Percentiles rank a stretch among this genome's conserved stretches.
phyloP scores from a whole-genome alignment of 2,888 invertebrate species.

The Dasysyrphus tricinctus region DNA sequence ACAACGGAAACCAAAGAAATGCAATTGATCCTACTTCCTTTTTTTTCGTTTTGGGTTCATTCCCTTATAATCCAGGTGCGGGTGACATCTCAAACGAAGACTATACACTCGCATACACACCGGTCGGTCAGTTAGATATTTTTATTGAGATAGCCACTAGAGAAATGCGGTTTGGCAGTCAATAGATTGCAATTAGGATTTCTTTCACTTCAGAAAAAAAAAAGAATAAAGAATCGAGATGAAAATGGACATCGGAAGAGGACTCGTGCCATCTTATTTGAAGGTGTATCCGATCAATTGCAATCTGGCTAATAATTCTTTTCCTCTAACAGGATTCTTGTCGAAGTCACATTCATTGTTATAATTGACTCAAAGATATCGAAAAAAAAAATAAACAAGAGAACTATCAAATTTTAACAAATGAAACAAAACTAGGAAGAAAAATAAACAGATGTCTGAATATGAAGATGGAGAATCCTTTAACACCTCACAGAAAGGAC shows the following conservation, averaged over 20 bases:
- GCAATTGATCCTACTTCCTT: slow-evolving; percentile 67
- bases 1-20: slow-evolving; percentile 61
- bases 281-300: slow-evolving; percentile 58
- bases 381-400: slow-evolving; percentile 5
- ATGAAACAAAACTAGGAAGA: slow-evolving; percentile 37
- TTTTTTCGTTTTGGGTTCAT: background rate
- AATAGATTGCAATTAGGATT: slow-evolving; percentile 73
- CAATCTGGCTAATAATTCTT: slow-evolving; percentile 73
- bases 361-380: slow-evolving; percentile 38
- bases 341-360: slow-evolving; percentile 37
- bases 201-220: slow-evolving; percentile 53
- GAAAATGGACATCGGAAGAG: slow-evolving; percentile 9
- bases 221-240: background rate
- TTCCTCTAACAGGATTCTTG: background rate
- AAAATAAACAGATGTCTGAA: slow-evolving; percentile 53
- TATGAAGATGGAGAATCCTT: slow-evolving; percentile 58
- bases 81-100: slow-evolving; percentile 38
- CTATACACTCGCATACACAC: slow-evolving; percentile 30
- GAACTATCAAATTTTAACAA: slow-evolving; percentile 56
- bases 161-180: slow-evolving; percentile 67
- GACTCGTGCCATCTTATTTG: slow-evolving; percentile 57
- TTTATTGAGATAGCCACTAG: slow-evolving; percentile 67
- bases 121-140: slow-evolving; percentile 53
- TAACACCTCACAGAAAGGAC: slow-evolving; percentile 50
- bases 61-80: slow-evolving; percentile 60